Evolutionary conservation across 2,113 vertebrate species (phyloP).

Genomic region (Tichodroma muraria): DNA sequence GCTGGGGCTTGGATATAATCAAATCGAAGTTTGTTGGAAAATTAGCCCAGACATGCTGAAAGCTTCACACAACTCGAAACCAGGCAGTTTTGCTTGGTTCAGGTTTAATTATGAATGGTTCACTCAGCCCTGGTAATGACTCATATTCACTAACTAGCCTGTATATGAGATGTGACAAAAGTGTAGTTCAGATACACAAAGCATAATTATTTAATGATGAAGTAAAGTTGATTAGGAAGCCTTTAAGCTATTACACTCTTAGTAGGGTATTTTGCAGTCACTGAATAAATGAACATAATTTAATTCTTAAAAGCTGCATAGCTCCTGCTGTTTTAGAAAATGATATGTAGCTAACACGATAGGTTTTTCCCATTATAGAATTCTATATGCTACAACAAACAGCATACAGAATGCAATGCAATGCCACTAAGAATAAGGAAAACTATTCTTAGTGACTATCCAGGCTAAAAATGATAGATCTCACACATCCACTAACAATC

Average conservation of each 20-base stretch:
- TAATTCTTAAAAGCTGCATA: conserved; percentile 22
- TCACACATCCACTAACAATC: conserved; percentile 10
- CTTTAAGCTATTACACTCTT: conserved; percentile 50
- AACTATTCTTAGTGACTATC: conserved; percentile 25
- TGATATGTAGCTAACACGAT: not conserved
- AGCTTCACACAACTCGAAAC: not conserved
- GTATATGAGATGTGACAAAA: conserved; percentile 38
- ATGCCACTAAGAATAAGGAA: not conserved
- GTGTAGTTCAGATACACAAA: conserved; percentile 35
- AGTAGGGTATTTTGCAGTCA: conserved; percentile 21
- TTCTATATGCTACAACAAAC: not conserved
- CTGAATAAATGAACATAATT: conserved; percentile 53
- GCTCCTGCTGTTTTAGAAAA: conserved; percentile 44
- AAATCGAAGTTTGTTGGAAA: not conserved
- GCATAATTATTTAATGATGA: conserved; percentile 66
- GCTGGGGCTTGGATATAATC: not conserved
- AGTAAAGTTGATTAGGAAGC: conserved; percentile 64
- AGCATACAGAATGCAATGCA: not conserved
- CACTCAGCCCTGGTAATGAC: conserved; percentile 14
- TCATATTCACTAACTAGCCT: conserved; percentile 12
- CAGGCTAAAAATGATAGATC: conserved; percentile 15
- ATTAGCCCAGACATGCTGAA: not conserved
- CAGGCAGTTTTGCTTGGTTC: not conserved
- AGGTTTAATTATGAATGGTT: conserved; percentile 30
- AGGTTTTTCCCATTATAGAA: not conserved